phyloP scores from a whole-genome alignment of 35 echinoderm and acorn worm species.

The Strongylocentrotus purpuratus region DNA sequence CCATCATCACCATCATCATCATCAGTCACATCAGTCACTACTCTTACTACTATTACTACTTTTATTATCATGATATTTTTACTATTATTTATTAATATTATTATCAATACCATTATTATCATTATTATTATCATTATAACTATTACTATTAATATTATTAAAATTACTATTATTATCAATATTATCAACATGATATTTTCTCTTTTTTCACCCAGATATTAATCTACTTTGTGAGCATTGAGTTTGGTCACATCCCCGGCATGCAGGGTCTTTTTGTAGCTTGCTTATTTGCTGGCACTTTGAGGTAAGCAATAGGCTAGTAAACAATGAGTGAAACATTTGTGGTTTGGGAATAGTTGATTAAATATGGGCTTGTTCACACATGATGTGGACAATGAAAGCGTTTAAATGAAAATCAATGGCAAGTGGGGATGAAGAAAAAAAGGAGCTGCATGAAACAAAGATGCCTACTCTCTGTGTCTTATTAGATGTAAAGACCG shows the following conservation, averaged over 20 bases:
- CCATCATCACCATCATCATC: neutral
- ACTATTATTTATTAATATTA: neutral
- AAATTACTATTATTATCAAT: neutral
- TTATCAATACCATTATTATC: neutral
- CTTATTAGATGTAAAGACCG: too few species aligned
- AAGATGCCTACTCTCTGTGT: too few species aligned
- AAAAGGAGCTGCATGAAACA: too few species aligned
- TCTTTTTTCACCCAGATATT: slow-evolving; percentile 69
- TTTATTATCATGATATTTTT: too few species aligned
- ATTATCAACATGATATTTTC: neutral
- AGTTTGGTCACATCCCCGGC: slow-evolving; percentile 76
- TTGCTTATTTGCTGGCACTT: slow-evolving; percentile 96
- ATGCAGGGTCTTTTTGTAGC: slow-evolving; percentile 96
- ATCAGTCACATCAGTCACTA: neutral
- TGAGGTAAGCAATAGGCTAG: slow-evolving; percentile 69
- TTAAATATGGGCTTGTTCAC: too few species aligned
- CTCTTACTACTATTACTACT: neutral
- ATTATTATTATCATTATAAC: neutral
- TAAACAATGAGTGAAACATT: too few species aligned
- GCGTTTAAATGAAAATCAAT: too few species aligned
- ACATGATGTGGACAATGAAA: too few species aligned
- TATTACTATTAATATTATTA: neutral
- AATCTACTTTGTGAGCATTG: slow-evolving; percentile 86
- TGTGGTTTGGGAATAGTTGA: too few species aligned
- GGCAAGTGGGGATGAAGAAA: too few species aligned